These are phyloP conservation scores for Calliphora vicina DNA, from an alignment of 1,140 invertebrate genomes.

Conservation along the genomic window DNA sequence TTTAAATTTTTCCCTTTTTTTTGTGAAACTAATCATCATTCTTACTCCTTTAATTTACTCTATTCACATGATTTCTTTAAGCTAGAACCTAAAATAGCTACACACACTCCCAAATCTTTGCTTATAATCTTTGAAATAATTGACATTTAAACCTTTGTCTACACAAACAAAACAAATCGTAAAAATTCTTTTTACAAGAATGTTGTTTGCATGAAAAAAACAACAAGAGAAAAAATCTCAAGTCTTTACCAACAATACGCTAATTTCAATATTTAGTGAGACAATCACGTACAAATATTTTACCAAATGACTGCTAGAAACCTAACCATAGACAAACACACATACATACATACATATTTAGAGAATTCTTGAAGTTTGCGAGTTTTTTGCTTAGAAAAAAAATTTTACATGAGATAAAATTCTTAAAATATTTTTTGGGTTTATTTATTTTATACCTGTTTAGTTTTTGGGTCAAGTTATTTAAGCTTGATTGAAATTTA, in stretches of 20 bases:
- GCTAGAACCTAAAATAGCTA: too few relatives aligned
- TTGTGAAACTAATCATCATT: too few relatives aligned
- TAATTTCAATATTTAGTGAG: background rate
- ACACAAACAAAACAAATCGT: background rate
- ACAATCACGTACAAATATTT: background rate
- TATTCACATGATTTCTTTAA: background rate
- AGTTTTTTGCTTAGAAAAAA: background rate
- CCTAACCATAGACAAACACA: too few relatives aligned
- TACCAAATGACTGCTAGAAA: background rate
- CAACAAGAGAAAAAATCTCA: background rate
- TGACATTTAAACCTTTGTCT: background rate
- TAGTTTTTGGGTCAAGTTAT: too few relatives aligned
- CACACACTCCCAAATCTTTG: too few relatives aligned
- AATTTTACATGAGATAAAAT: background rate
- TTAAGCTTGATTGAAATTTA: too few relatives aligned
- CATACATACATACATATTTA: too few relatives aligned
- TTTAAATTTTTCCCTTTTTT: too few relatives aligned
- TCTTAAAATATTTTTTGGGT: background rate
- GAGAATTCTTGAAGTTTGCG: too few relatives aligned
- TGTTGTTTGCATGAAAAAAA: background rate
- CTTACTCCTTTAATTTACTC: too few relatives aligned
- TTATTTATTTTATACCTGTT: too few relatives aligned
- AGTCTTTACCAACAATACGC: background rate
- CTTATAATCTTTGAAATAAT: background rate
- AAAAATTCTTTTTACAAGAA: background rate